phyloP scores from a whole-genome alignment of 2,888 invertebrate genomes.

The Masnerella sp. region DNA sequence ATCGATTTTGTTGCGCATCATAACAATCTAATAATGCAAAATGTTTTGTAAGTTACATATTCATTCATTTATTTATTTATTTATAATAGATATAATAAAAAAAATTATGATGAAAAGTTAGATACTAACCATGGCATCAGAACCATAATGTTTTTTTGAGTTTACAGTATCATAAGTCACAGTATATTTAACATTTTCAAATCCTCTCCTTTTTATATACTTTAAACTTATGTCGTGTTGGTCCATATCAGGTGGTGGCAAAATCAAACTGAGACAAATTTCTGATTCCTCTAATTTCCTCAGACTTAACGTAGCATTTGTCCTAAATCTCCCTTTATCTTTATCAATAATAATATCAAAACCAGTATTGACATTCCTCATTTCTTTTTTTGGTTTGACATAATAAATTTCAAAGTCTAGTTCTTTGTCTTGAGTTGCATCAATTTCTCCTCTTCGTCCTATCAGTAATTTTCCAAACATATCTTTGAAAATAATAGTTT shows the following conservation, averaged over 20 bases:
- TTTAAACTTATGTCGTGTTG: conserved; percentile 81
- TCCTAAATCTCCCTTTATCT: conserved; percentile 80
- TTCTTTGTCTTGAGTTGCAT: conserved; percentile 73
- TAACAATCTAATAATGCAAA: conserved; percentile 70
- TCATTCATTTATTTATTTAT: too few relatives aligned
- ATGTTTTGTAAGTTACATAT: too few relatives aligned
- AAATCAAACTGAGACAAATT: conserved; percentile 80
- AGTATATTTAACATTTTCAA: conserved; percentile 77
- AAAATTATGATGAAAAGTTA: not conserved
- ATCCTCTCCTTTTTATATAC: conserved; percentile 76
- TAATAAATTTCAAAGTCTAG: conserved; percentile 79
- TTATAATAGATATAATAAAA: not conserved
- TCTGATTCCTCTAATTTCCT: conserved; percentile 74
- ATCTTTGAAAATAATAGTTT: conserved; percentile 78
- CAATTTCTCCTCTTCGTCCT: conserved; percentile 68
- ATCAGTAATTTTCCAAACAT: conserved; percentile 72
- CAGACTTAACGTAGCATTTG: conserved; percentile 80
- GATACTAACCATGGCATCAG: conserved; percentile 81
- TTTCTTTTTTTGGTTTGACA: conserved; percentile 79
- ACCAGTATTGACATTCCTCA: conserved; percentile 79
- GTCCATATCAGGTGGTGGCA: conserved; percentile 83
- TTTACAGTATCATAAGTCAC: conserved; percentile 80
- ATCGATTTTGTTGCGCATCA: conserved; percentile 69
- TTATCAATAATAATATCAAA: conserved; percentile 80
- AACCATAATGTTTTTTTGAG: conserved; percentile 80